phyloP scores from a whole-genome alignment of 1,140 invertebrate species.

The Tetragonula clypearis region DNA sequence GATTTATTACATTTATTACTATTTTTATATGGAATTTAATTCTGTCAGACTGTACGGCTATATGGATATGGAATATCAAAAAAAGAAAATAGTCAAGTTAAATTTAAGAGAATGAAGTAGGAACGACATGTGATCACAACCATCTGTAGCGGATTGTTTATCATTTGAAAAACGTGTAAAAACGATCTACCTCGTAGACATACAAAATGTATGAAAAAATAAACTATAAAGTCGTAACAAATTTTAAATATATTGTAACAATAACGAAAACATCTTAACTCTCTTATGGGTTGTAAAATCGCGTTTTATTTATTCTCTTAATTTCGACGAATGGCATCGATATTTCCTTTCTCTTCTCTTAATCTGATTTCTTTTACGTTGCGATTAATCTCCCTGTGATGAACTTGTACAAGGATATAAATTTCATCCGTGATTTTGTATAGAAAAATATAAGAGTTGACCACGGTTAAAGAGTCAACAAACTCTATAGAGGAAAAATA shows the following conservation, averaged over 20 bases:
- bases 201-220: conserved; percentile 3
- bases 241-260: background rate
- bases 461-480: background rate
- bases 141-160: background rate
- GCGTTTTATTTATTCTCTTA: no score
- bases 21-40: background rate
- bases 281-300: no score
- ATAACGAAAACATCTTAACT: background rate
- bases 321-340: no score
- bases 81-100: background rate
- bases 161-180: background rate
- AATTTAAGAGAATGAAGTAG: background rate
- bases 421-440: no score
- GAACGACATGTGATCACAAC: background rate
- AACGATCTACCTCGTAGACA: background rate
- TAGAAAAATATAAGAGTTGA: no score
- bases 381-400: no score
- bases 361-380: no score
- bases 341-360: no score
- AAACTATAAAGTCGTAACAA: conserved; percentile 28
- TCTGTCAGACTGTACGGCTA: background rate
- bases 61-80: background rate
- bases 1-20: background rate
- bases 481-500: background rate
- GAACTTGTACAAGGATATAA: no score